phyloP scores from a whole-genome alignment of 2,113 vertebrate species.

The Hirundichthys speculiger region DNA sequence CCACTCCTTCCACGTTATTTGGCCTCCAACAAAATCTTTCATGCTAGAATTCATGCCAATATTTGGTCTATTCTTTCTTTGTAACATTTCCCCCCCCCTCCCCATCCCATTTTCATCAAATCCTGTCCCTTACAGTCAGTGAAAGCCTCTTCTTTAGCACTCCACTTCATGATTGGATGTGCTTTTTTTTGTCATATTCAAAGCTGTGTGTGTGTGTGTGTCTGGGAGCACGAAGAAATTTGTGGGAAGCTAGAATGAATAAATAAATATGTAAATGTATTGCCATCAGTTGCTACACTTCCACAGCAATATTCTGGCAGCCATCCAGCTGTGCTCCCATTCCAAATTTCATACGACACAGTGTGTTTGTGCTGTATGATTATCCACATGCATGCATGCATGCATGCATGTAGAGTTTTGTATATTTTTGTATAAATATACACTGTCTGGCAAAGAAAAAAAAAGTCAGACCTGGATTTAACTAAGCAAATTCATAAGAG shows the following conservation, averaged over 20 bases:
- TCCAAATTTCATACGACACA: constrained; percentile 47
- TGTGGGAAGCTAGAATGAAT: constrained; percentile 54
- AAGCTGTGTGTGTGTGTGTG: constrained; percentile 1
- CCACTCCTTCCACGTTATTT: constrained; percentile 18
- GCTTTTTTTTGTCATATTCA: constrained; percentile 34
- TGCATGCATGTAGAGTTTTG: constrained; percentile 5
- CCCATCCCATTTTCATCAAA: constrained; percentile 39
- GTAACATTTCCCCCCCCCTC: constrained; percentile 22
- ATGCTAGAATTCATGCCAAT: constrained; percentile 34
- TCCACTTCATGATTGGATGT: constrained; percentile 32
- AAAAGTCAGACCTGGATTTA: too few species aligned
- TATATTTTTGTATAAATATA: constrained; percentile 9
- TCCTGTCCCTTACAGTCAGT: constrained; percentile 36
- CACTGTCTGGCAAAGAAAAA: too few species aligned
- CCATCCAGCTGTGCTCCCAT: constrained; percentile 44
- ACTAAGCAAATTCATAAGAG: too few species aligned
- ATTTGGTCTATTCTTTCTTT: constrained; percentile 50
- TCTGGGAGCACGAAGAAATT: neutral
- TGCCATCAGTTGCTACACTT: constrained; percentile 52
- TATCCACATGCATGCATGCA: neutral
- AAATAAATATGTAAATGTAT: constrained; percentile 68
- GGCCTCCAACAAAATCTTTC: constrained; percentile 42
- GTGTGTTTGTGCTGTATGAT: constrained; percentile 17
- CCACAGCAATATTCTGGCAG: constrained; percentile 52
- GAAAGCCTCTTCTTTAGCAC: constrained; percentile 14